Conservation (phyloP, 37 sponge, comb jelly and placozoan species). For the Halisarca cf. caerulea region DNA sequence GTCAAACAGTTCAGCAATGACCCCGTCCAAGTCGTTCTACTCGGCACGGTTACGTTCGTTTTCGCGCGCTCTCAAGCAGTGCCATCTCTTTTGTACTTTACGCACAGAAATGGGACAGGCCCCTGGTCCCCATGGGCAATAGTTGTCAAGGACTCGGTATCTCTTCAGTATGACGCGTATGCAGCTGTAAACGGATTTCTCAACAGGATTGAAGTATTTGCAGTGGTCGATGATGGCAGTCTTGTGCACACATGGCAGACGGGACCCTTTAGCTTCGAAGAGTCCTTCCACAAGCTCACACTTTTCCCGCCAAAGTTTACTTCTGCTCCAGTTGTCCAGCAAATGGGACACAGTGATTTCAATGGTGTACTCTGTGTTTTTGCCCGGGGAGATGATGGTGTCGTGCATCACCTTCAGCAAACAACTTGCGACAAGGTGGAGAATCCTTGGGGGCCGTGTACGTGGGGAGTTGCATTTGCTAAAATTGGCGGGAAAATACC, state of each 20-base stretch:
- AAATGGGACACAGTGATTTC: slow-evolving; percentile 53
- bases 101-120: not conserved
- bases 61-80: slow-evolving; percentile 57
- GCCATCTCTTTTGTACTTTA: slow-evolving; percentile 24
- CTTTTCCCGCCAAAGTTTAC: slow-evolving; percentile 46
- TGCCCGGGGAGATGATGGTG: slow-evolving; percentile 52
- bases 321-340: slow-evolving; percentile 56
- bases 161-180: slow-evolving; percentile 36
- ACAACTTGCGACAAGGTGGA: slow-evolving; percentile 68
- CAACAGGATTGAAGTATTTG: slow-evolving; percentile 58
- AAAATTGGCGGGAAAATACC: slow-evolving; percentile 10
- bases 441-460: slow-evolving; percentile 78
- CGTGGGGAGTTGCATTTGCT: slow-evolving; percentile 46
- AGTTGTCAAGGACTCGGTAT: slow-evolving; percentile 15
- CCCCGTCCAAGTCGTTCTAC: slow-evolving; percentile 24
- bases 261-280: slow-evolving; percentile 25
- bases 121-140: slow-evolving; percentile 30
- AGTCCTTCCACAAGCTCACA: slow-evolving; percentile 44
- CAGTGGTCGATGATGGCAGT: slow-evolving; percentile 6
- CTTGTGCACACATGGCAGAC: slow-evolving; percentile 74
- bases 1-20: slow-evolving; percentile 2
- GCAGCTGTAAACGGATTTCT: slow-evolving; percentile 52
- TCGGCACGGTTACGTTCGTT: slow-evolving; percentile 12
- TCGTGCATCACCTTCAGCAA: slow-evolving; percentile 55
- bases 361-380: slow-evolving; percentile 65